Conservation (phyloP, 2,888 invertebrate species). For the Pollenia angustigena region DNA sequence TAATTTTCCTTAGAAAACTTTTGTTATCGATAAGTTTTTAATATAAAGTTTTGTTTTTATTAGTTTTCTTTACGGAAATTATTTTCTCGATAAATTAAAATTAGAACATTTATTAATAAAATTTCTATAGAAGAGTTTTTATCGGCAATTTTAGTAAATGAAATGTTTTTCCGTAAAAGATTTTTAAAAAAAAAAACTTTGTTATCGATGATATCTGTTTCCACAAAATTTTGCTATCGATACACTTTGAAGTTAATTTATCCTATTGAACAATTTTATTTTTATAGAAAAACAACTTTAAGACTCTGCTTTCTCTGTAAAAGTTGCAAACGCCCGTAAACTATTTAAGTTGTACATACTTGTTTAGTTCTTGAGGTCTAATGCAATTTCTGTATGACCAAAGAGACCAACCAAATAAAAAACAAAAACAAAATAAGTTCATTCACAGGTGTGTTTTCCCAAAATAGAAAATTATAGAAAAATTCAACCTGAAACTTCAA, state of each 20-base stretch:
- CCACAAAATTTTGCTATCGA: too few species aligned
- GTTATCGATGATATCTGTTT: too few species aligned
- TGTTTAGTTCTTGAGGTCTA: conserved; percentile 14
- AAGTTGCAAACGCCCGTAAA: neutral
- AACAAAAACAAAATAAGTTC: conserved; percentile 30
- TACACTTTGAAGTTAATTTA: too few species aligned
- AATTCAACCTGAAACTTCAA: conserved; percentile 15
- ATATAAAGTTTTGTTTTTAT: neutral
- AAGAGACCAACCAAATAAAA: neutral
- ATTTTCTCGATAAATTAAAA: neutral
- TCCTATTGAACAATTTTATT: neutral
- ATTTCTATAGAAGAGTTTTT: neutral
- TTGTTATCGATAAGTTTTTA: neutral
- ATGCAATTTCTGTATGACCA: conserved; percentile 12
- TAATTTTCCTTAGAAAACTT: neutral
- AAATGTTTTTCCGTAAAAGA: too few species aligned
- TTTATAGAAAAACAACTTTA: neutral
- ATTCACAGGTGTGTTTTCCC: conserved; percentile 66
- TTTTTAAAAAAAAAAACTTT: too few species aligned
- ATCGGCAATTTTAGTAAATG: neutral
- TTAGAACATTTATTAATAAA: neutral
- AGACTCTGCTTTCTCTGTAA: neutral
- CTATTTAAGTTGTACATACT: neutral
- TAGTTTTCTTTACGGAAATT: neutral
- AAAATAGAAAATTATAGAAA: conserved; percentile 25